Evolutionary conservation across 2,113 vertebrate species (phyloP), one percentile per base, ranked within the genome.

Genomic region (Hyaena hyaena): DNA sequence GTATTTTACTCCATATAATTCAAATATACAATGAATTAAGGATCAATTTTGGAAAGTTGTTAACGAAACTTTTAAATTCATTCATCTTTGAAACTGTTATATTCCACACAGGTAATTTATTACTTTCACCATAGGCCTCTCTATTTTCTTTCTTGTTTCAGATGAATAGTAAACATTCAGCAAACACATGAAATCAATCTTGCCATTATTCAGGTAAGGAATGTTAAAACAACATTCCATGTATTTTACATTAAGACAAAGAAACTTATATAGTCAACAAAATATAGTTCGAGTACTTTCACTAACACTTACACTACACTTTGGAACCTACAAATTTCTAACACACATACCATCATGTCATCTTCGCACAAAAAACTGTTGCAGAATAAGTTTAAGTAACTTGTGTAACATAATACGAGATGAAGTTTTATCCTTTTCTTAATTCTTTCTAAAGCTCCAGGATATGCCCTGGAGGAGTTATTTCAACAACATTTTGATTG

Each of bases 31-130:
- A 88, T 48, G 53, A 88, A 77, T 79, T 68, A 86, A 74, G 35
- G 28, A 90, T 43, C 80, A 63, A 80, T 48, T 81, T 31, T 81
- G 15, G 31, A 39, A 90, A 93, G 74, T 58, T 58, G 74, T 80
- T 58, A 93, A 48, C 31, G 85, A 92, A 93, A 89, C 33, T 74
- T 93, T 61, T 50, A 95, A 94, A 95, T 61, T 83, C 26, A 83
- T 33, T 93, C 26, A 88, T 45, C 35, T 86, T 58, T 68, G 12
- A 93, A 90, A 90, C 7, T 17, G 31, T 28, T 68, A 23, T 48
- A 90, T 74, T 66, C 24, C 28, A 81, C 35, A 61, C 12, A 63
- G 45, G 26, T 81, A 50, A 90, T 39, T 86, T 68, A 68, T 61
- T 81, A 87, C 33, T 82, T 68, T 87, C 55, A 85, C 33, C 65